These are phyloP conservation scores for Auanema sp. DNA, from an alignment of 2,888 invertebrate genomes.

Conservation along the genomic window DNA sequence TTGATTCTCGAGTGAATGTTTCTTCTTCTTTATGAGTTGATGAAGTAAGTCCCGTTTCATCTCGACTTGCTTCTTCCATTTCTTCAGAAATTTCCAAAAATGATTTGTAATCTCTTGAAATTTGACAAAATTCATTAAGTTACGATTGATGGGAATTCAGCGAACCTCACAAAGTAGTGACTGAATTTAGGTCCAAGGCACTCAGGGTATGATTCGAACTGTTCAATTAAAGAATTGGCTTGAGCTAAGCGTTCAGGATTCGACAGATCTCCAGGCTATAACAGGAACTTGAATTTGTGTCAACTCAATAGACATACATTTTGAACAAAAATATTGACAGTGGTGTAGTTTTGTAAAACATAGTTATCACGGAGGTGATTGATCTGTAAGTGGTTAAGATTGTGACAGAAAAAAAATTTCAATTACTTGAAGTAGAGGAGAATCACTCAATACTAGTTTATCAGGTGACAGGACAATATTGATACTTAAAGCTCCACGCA, in stretches of 20 bases:
- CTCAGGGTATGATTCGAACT: conserved; percentile 52
- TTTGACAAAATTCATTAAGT: background rate
- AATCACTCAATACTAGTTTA: conserved; percentile 56
- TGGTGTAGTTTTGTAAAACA: conserved; percentile 56
- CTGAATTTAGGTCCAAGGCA: conserved; percentile 53
- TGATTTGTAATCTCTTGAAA: conserved; percentile 37
- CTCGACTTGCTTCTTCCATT: conserved; percentile 14
- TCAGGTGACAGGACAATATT: conserved; percentile 52
- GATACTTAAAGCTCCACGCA: conserved; percentile 47
- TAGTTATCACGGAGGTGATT: conserved; percentile 53
- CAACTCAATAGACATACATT: conserved; percentile 30
- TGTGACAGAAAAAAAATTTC: background rate
- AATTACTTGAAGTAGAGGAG: conserved; percentile 47
- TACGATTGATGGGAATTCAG: background rate
- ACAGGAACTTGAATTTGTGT: conserved; percentile 2
- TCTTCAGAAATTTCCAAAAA: conserved; percentile 28
- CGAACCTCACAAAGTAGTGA: conserved; percentile 51
- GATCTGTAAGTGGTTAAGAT: conserved; percentile 32
- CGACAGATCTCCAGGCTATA: conserved; percentile 49
- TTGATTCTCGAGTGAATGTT: conserved; percentile 34
- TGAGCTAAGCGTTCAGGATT: conserved; percentile 32
- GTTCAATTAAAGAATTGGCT: conserved; percentile 39
- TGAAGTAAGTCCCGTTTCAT: conserved; percentile 11
- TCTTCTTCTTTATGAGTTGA: conserved; percentile 15
- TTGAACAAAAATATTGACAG: conserved; percentile 54